Evolutionary conservation across 2,888 invertebrate genomes (phyloP), one percentile per base, ranked within the genome.

Genomic region (Parnassius smintheus): DNA sequence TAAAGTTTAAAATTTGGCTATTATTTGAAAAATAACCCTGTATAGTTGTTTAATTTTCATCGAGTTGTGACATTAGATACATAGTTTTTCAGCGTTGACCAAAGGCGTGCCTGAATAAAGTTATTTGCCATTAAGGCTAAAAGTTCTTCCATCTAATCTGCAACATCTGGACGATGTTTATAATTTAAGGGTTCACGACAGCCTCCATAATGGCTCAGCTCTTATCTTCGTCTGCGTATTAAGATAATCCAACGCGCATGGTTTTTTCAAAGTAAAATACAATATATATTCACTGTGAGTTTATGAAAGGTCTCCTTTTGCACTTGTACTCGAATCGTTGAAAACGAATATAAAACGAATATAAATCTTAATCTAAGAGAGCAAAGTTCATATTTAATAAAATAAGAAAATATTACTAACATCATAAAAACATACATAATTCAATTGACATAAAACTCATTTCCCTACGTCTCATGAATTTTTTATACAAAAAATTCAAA

Each of bases 161-260:
- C 80, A 76, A 87, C 91, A 91, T 89, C 90, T 91, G 91, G 84
- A 78, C 83, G 83, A 86, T 88, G 90, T 90, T 89, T 88, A 90
- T 89, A 89, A 88, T 90, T 88, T 84, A 85, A 88, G 87, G 88
- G 86, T 83, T 85, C 76, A 81, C 83, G 83, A 83, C 86, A 88
- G 88, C 91, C 90, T 89, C 83, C 87, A 79, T 91, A 90, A 91
- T 85, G 89, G 88, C 85, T 78, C 79, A 68, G 75, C 81, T 83
- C 86, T 90, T 87, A 90, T 88, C 86, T 77, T 82, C 72, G 79
- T 81, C 82, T 83, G 82, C 84, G 80, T 86, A 85, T 86, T 86
- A 87, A 85, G 85, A 84, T 87, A 86, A 88, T 87, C 83, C 4
- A 66, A 49, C 65, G 64, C 54, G 52, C 42, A 58, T 65, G 48